phyloP scores from a whole-genome alignment of 2,797 vertebrate genomes.

The Onychomys arenicola region DNA sequence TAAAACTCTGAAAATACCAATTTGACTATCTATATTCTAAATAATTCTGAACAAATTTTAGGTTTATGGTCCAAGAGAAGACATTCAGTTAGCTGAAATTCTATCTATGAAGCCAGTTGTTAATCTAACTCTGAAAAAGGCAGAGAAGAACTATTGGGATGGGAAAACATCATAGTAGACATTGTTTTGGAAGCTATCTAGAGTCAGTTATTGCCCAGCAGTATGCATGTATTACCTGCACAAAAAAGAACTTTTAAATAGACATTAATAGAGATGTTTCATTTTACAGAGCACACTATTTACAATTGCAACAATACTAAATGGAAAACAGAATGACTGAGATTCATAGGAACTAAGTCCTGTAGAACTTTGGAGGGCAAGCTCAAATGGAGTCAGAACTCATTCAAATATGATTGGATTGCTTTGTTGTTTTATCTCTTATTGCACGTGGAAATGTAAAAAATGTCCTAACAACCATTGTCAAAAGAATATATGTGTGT shows the following conservation, averaged over 20 bases:
- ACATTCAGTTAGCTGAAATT: background rate
- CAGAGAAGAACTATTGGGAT: background rate
- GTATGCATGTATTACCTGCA: background rate
- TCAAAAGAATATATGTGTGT: background rate
- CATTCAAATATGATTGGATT: background rate
- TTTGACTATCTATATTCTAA: background rate
- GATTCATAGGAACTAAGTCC: background rate
- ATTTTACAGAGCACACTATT: background rate
- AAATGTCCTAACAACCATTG: background rate
- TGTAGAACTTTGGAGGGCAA: background rate
- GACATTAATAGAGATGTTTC: background rate
- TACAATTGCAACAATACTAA: background rate
- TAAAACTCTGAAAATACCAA: background rate
- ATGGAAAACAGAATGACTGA: background rate
- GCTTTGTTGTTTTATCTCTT: background rate
- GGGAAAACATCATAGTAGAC: background rate
- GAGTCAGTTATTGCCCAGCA: background rate
- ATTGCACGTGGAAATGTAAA: background rate
- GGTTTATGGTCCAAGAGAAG: background rate
- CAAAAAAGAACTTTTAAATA: background rate
- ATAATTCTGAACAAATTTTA: background rate
- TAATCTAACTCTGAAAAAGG: background rate
- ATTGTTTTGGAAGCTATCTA: background rate
- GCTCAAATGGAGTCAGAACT: background rate
- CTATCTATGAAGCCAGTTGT: background rate